A percentile compares a stretch with the other conserved stretches of the same genome.
Conservation (phyloP, 2,797 vertebrate genomes). For the Rhinichthys osculus region DNA sequence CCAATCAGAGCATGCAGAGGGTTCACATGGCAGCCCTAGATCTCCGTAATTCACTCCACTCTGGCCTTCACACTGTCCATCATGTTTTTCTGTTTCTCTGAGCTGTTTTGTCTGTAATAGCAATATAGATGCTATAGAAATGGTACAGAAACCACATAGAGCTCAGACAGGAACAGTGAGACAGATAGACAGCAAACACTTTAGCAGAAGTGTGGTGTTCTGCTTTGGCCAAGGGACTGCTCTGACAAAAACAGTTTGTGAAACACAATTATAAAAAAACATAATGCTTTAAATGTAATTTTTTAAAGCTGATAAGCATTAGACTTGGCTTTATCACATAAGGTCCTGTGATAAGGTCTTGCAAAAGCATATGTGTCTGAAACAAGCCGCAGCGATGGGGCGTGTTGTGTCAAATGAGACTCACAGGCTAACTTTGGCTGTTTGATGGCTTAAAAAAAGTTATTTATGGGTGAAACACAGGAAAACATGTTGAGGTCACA, state of each 20-base stretch:
- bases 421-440: neutral
- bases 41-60: neutral
- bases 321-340: neutral
- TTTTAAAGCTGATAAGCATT: neutral
- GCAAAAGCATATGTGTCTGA: neutral
- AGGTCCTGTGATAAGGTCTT: neutral
- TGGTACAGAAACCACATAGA: neutral
- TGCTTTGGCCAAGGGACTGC: neutral
- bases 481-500: neutral
- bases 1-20: constrained; percentile 2
- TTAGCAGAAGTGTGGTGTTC: neutral
- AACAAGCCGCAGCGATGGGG: neutral
- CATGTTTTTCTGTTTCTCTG: constrained; percentile 12
- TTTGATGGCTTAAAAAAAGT: neutral
- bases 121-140: constrained; percentile 21
- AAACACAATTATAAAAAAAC: constrained; percentile 1
- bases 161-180: neutral
- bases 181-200: neutral
- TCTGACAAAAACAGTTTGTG: neutral
- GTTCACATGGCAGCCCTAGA: neutral
- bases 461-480: neutral
- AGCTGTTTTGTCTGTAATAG: neutral
- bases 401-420: neutral
- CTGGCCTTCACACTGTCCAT: neutral
- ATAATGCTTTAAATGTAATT: constrained; percentile 22